Conservation (phyloP, 2,888 invertebrate genomes). For the Cancer borealis region DNA sequence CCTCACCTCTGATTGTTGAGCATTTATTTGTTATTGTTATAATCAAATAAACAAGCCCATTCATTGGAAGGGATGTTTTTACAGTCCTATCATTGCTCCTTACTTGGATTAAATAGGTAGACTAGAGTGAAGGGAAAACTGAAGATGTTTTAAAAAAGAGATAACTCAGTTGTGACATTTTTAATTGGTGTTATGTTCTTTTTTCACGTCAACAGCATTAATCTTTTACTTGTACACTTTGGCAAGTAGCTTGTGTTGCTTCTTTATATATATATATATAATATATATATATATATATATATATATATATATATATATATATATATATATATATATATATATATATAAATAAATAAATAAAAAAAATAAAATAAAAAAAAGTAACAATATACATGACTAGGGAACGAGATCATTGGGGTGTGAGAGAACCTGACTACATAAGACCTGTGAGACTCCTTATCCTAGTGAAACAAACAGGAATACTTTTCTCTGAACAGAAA, state of each 20-base stretch:
- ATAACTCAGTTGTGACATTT: constrained; percentile 35
- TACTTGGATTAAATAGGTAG: constrained; percentile 2
- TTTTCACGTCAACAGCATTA: constrained; percentile 49
- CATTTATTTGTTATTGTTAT: neutral
- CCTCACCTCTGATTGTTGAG: constrained; percentile 30
- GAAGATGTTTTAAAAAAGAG: constrained; percentile 25
- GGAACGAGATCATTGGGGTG: constrained; percentile 73
- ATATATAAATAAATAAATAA: constrained; percentile 14
- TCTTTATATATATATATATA: no score
- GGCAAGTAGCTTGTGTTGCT: constrained; percentile 30
- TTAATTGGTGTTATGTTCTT: constrained; percentile 38
- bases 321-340: neutral
- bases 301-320: no score
- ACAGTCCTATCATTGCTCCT: constrained; percentile 5
- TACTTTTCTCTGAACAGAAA: constrained; percentile 55
- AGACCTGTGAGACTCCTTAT: constrained; percentile 65
- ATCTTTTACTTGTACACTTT: constrained; percentile 42
- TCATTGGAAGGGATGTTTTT: neutral
- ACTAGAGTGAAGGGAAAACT: constrained; percentile 35
- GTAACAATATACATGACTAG: constrained; percentile 65
- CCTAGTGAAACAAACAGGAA: constrained; percentile 65
- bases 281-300: no score
- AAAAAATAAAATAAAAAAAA: neutral
- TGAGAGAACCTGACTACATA: constrained; percentile 64
- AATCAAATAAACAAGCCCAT: neutral